Evolutionary conservation across 2,888 invertebrate genomes (phyloP).

Genomic region (Carabus problematicus): DNA sequence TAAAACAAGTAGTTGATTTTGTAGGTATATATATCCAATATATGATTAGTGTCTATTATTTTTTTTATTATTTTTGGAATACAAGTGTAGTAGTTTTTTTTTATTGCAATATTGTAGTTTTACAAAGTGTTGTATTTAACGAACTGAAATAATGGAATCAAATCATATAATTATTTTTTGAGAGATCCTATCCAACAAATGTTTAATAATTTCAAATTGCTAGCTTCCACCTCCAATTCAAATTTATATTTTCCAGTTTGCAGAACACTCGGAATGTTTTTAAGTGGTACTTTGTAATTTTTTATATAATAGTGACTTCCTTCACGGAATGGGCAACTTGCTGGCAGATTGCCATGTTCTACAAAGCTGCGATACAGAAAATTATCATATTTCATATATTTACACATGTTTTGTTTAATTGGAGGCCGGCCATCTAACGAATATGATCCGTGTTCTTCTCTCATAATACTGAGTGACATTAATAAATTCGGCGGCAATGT

Average conservation of each 20-base stretch:
- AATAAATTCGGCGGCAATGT: slow-evolving; percentile 13
- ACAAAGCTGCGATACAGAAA: slow-evolving; percentile 21
- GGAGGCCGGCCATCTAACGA: neutral
- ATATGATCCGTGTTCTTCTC: slow-evolving; percentile 27
- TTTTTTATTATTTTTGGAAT: too few species aligned
- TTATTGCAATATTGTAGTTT: too few species aligned
- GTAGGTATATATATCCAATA: too few species aligned
- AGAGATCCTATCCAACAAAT: slow-evolving; percentile 19
- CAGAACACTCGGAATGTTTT: slow-evolving; percentile 20
- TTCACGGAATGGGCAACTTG: slow-evolving; percentile 20
- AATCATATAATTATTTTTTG: neutral
- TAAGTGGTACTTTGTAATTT: slow-evolving; percentile 20
- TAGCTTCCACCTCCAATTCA: slow-evolving; percentile 13
- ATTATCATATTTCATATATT: slow-evolving; percentile 29
- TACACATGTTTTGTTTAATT: slow-evolving; percentile 21
- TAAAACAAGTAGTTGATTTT: too few species aligned
- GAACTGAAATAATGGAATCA: too few species aligned
- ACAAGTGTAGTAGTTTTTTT: too few species aligned
- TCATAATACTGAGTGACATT: neutral
- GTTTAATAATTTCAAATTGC: slow-evolving; percentile 10
- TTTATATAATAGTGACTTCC: slow-evolving; percentile 17
- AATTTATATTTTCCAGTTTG: slow-evolving; percentile 29
- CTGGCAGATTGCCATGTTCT: slow-evolving; percentile 27
- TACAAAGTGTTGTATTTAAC: too few species aligned
- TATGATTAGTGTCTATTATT: too few species aligned